Percentiles rank a stretch among this genome's conserved stretches.
phyloP scores from a whole-genome alignment of 2,888 invertebrate genomes.

The Epirrita christyi region DNA sequence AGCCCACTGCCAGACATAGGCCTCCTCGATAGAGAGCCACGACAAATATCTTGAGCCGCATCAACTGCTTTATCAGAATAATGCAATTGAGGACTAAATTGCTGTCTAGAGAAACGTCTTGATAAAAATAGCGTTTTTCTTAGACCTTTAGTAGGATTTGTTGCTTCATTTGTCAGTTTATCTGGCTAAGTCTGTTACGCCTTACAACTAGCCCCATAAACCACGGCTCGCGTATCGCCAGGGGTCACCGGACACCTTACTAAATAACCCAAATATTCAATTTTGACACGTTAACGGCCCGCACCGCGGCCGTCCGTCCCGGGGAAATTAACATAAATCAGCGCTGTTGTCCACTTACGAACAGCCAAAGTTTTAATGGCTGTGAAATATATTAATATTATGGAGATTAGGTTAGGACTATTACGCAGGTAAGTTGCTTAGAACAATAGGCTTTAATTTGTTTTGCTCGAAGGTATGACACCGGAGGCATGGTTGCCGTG shows the following conservation, averaged over 20 bases:
- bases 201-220: background rate
- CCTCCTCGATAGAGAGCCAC: no score
- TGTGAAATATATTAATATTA: constrained; percentile 15
- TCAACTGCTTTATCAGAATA: no score
- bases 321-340: constrained; percentile 23
- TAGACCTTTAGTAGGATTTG: no score
- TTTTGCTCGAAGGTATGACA: no score
- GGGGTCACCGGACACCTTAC: constrained; percentile 25
- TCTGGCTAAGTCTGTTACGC: constrained; percentile 1
- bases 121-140: no score
- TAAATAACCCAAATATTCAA: constrained; percentile 34
- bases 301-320: constrained; percentile 17
- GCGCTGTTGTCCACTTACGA: constrained; percentile 12
- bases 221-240: constrained; percentile 6
- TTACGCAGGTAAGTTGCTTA: background rate
- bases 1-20: no score
- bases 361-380: background rate
- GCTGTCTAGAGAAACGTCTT: no score
- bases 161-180: background rate
- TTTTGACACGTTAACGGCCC: constrained; percentile 34
- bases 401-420: constrained; percentile 2
- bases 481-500: no score
- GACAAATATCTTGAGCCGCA: no score
- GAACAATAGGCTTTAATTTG: no score
- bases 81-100: no score